Base-by-base conservation (phyloP, 2,888 invertebrate genomes). In the Tanypteryx hageni region DNA sequence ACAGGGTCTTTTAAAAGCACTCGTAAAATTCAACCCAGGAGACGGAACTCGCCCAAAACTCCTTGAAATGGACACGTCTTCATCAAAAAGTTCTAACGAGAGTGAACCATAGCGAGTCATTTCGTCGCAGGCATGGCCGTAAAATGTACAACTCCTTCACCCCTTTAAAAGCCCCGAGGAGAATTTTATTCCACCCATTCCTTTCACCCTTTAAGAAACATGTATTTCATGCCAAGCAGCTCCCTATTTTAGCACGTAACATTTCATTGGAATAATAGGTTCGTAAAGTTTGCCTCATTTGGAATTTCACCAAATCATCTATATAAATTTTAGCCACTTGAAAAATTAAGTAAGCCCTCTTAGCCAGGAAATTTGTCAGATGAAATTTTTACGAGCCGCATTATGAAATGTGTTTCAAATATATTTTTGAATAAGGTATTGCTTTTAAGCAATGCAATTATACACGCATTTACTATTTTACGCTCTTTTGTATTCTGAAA, bases 71-170 rank as follows among this genome's bases (percentile, higher is more conserved):
- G 64, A 68, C 89, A 31, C 89, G 89, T 86, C 64, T 58, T 64
- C 89, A 89, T 89, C 89, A 89, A 68, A 89, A 89, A 89, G 68
- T 89, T 89, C 64, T 64, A 64, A 89, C 64, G 89, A 68, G 89
- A 64, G 64, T 14, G 44, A 61, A 59, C 22, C 18, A 56, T 31
- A 31, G 44, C 16, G 27, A 31, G 7, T 13, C 13, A 22, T 68
- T 68, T 68, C 68, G 61, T 13, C 61, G 59, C 31, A 7, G 86
- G 31, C 31, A 61, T 18, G 68, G 64, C 89, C 64, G 64, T 89
- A 89, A 89, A 89, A 89, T 64, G 61, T 64, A 64, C 44, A 59
- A 64, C 89, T 89, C 64, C 16, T 89, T 31, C n/a, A n/a, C 44
- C 89, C 64, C 64, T 44, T 44, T 44, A 44, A 68, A 89, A 89